Conservation (phyloP, 2,888 invertebrate genomes). For the Pyrrhia umbra region DNA sequence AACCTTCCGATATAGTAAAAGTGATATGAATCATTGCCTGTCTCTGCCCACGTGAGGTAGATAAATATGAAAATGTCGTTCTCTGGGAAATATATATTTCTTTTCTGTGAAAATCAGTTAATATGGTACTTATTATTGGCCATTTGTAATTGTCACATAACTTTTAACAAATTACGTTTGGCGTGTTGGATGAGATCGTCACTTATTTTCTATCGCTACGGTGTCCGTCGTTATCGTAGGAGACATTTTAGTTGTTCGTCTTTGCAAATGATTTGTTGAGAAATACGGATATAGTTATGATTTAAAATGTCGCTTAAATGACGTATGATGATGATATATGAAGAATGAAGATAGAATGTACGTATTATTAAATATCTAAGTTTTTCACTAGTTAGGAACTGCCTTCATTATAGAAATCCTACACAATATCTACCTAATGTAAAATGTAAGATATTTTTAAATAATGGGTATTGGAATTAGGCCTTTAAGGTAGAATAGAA, state of each 20-base stretch:
- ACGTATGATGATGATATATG: background rate
- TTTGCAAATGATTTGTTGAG: conserved; percentile 41
- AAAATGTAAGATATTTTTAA: too few relatives aligned
- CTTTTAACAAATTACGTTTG: conserved; percentile 38
- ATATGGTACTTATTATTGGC: conserved; percentile 43
- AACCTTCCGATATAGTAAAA: conserved; percentile 66
- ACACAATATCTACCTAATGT: too few relatives aligned
- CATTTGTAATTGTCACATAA: conserved; percentile 41
- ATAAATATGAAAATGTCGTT: conserved; percentile 62
- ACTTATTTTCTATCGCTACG: conserved; percentile 31
- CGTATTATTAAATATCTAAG: background rate
- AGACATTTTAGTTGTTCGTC: conserved; percentile 31
- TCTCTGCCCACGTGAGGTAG: conserved; percentile 64
- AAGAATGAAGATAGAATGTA: background rate
- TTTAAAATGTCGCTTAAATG: conserved; percentile 13
- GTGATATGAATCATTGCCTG: conserved; percentile 67
- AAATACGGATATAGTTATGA: conserved; percentile 34
- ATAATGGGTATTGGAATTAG: too few relatives aligned
- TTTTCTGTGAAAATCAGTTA: conserved; percentile 47
- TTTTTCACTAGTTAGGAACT: background rate
- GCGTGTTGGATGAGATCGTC: conserved; percentile 26
- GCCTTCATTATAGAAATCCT: background rate
- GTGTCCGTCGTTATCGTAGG: conserved; percentile 18
- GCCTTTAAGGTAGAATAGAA: too few relatives aligned
- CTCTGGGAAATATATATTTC: conserved; percentile 60